Conservation (phyloP, 2,113 vertebrate genomes). For the Ciconia stormi region DNA sequence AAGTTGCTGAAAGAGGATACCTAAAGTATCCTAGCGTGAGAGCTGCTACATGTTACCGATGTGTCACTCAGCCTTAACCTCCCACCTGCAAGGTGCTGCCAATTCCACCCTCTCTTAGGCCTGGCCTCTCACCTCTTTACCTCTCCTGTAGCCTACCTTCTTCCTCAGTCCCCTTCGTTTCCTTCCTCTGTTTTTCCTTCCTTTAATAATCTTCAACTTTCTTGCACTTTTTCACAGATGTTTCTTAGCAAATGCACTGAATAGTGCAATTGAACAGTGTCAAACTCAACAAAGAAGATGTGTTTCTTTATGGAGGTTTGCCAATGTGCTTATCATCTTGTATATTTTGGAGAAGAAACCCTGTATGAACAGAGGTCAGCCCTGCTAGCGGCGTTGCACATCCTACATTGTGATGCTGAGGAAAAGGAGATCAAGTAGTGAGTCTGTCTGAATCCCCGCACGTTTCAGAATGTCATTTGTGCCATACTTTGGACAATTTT, state of each 20-base stretch:
- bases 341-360: neutral
- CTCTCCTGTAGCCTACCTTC: neutral
- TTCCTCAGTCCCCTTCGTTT: neutral
- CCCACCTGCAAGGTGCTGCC: neutral
- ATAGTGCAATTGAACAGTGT: neutral
- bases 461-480: neutral
- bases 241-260: neutral
- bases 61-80: neutral
- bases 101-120: rapidly evolving
- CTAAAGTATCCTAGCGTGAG: neutral
- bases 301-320: neutral
- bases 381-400: neutral
- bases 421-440: neutral
- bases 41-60: neutral
- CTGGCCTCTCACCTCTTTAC: neutral
- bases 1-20: slow-evolving; percentile 19
- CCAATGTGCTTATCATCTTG: neutral
- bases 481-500: neutral
- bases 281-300: neutral
- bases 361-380: neutral
- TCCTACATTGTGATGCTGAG: neutral
- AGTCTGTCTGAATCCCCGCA: neutral
- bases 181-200: neutral
- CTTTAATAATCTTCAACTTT: neutral
- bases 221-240: neutral